Evolutionary conservation across 2,113 vertebrate species (phyloP), one percentile per base, ranked within the genome.

Genomic region (Callipepla squamata): DNA sequence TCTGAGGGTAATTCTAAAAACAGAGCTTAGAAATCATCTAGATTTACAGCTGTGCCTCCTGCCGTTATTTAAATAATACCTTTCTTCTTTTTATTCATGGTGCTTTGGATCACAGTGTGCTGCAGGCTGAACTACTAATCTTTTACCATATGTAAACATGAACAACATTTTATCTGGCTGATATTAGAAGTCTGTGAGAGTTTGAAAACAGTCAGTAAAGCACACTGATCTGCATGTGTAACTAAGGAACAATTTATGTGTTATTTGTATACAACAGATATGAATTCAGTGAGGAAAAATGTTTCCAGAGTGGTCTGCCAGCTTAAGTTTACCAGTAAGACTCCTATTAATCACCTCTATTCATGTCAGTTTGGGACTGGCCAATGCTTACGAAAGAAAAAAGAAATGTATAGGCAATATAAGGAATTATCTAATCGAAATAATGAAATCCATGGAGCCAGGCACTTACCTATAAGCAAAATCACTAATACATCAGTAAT

Each of bases 381-480:
- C 7, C 18, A 86, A 44, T 26, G 84, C 26, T 89, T 51, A 68
- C 1, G 32, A 45, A 77, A 48, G 19, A 28, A 25, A 62, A 38
- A 74, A 36, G 34, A 9, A 42, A 23, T 13, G 23, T 2, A 2
- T 38, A 16, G 10, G 11, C 62, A 72, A 72, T 82, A 48, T 1
- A 69, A 61, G 65, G 65, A 89, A 84, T 21, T 14, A 88, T 3
- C 8, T 55, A 77, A 62, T 66, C 1, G 57, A 85, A 94, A 85
- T 47, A 65, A 61, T 69, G 74, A 5, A 44, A 83, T 95, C 40
- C 48, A 72, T 13, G 42, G 47, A 57, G 72, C 15, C n/a, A 62
- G 53, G 69, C 61, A 96, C 97, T 97, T 96, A 98, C 97, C 97
- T 92, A 97, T 92, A 53, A 96, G 82, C 61, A 98, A 82, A 66